These are phyloP conservation scores for Linepithema humile DNA, from an alignment of 1,140 invertebrate species.

Conservation along the genomic window DNA sequence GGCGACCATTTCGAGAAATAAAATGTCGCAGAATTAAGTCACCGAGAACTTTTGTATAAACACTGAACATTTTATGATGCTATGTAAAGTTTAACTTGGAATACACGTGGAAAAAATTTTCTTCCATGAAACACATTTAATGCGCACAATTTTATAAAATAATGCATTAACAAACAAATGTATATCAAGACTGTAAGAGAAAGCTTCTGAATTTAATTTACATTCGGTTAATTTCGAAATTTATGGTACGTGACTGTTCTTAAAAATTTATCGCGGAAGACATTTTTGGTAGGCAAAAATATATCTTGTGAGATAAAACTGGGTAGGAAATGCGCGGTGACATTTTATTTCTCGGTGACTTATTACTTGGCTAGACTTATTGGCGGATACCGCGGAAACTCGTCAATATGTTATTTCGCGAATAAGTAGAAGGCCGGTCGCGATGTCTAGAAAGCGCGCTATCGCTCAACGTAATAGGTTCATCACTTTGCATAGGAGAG, in stretches of 20 bases:
- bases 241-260: not conserved
- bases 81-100: slow-evolving; percentile 25
- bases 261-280: not conserved
- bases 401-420: slow-evolving; percentile 9
- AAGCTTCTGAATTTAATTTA: too few relatives aligned
- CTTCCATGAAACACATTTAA: not conserved
- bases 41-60: slow-evolving; percentile 43
- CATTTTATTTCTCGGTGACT: slow-evolving; percentile 19
- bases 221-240: not conserved
- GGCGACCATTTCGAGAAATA: slow-evolving; percentile 26
- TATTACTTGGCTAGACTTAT: slow-evolving; percentile 23
- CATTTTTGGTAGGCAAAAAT: not conserved
- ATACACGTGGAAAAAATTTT: not conserved
- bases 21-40: slow-evolving; percentile 42
- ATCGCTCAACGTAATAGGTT: slow-evolving; percentile 48
- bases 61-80: slow-evolving; percentile 41
- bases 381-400: not conserved
- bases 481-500: slow-evolving; percentile 42
- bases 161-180: not conserved
- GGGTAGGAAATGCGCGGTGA: not conserved
- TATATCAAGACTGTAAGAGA: not conserved
- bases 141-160: not conserved
- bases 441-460: not conserved
- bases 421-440: not conserved
- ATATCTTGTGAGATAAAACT: not conserved